A percentile compares a stretch with the other conserved stretches of the same genome.
These are phyloP conservation scores for Psittacus erithacus DNA, from an alignment of 2,113 vertebrate species.

Conservation along the genomic window DNA sequence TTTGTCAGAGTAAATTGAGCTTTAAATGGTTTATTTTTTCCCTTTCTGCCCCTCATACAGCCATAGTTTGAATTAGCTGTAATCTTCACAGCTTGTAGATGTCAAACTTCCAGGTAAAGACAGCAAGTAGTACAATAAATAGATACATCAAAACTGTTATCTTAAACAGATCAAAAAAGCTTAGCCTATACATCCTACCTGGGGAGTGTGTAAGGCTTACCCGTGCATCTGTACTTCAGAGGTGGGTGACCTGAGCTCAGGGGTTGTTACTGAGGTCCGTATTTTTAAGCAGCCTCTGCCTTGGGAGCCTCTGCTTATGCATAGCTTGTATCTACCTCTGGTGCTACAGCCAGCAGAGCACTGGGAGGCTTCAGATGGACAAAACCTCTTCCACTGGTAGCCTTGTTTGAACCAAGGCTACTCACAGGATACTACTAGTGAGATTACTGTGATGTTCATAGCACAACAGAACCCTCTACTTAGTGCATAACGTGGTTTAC, in stretches of 20 bases:
- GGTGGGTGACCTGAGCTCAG: neutral
- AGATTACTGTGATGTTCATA: neutral
- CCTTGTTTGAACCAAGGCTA: neutral
- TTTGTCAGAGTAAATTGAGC: neutral
- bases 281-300: neutral
- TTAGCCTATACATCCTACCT: neutral
- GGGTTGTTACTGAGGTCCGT: rapidly evolving
- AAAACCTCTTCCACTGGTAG: neutral
- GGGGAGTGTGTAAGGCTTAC: neutral
- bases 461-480: neutral
- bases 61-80: neutral
- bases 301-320: neutral
- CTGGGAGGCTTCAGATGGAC: neutral
- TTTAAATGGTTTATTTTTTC: neutral
- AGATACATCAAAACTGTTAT: neutral
- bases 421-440: neutral
- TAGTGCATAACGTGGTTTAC: neutral
- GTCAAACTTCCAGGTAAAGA: neutral
- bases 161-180: neutral
- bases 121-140: neutral
- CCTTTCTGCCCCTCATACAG: neutral
- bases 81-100: neutral
- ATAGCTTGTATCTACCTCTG: rapidly evolving
- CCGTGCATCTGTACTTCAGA: neutral
- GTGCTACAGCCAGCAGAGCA: neutral